These are phyloP conservation scores for Selene dorsalis DNA, from an alignment of 2,797 vertebrate genomes.

Conservation along the genomic window DNA sequence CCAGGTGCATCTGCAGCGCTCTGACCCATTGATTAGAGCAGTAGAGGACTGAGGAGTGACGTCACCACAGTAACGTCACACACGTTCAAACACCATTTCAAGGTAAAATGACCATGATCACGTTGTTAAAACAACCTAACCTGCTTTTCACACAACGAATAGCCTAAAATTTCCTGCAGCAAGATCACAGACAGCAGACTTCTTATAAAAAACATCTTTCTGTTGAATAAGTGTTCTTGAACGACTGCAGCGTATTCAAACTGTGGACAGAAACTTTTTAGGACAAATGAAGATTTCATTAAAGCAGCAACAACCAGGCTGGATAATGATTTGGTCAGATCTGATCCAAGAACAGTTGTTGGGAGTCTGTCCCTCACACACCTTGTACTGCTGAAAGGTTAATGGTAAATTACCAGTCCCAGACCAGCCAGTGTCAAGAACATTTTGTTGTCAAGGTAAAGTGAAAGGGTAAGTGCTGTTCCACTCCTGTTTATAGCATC, in stretches of 20 bases:
- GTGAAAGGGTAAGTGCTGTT: no score
- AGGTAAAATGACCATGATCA: constrained; percentile 67
- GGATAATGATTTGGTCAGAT: no score
- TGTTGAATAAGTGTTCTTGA: neutral
- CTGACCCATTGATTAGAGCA: constrained; percentile 84
- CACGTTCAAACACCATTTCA: constrained; percentile 68
- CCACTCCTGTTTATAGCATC: no score
- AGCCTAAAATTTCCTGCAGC: constrained; percentile 16
- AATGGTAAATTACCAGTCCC: no score
- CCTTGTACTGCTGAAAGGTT: no score
- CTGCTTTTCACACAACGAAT: constrained; percentile 30
- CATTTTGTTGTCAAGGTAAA: no score
- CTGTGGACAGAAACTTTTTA: neutral
- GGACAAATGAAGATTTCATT: neutral
- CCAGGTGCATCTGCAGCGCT: constrained; percentile 55
- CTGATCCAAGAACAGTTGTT: no score
- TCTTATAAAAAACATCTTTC: neutral
- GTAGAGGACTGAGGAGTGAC: constrained; percentile 82
- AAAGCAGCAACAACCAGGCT: no score
- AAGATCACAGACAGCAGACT: neutral
- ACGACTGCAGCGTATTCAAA: neutral
- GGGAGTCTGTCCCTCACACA: no score
- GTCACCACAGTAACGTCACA: constrained; percentile 80
- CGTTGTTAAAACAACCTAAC: constrained; percentile 23
- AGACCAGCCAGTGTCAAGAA: no score